Base-by-base conservation (phyloP, 2,888 invertebrate species). In the Volucella bombylans region DNA sequence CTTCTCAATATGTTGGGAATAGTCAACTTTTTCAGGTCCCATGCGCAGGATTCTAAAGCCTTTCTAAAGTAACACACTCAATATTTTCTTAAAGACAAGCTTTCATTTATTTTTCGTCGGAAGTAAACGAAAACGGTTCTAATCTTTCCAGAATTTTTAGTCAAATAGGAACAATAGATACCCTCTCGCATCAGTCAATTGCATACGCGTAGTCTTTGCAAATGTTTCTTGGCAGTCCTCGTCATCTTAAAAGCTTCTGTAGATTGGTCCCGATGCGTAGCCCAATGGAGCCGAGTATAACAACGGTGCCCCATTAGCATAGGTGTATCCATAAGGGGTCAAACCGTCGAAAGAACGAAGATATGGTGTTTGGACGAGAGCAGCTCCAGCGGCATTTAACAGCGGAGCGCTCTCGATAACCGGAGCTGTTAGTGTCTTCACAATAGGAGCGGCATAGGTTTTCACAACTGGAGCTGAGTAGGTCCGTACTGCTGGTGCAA, bases 401-500 rank as follows among this genome's bases (percentile, higher is more conserved):
- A 83, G 47, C 1, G 69, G 80, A 10, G 67, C 59, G 59, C 59
- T 77, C 52, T 85, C 76, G 4, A 86, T 23, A 55, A 78, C 31
- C 6, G 80, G 80, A 55, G 87, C 82, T 23, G 78, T 62, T 31
- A 87, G 87, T 0, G 87, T 87, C 41, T 87, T 87, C 1, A 87
- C 41, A 71, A 83, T 59, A 9, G 87, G 87, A 4, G 86, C 65
- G 1, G 72, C 87, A 41, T 87, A 87, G 0, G 87, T 87, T 38
- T 87, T 87, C 1, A 87, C 45, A 71, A 83, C 62, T 11, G 87
- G 87, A 4, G 86, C 65, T 2, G 76, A 67, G 82, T 87, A 88
- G 8, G 88, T 87, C 23, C 87, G 88, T n/a, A 87, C 69, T 41
- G 87, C 88, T 41, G 87, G 87, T 12, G 87, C 87, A 18, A 89